These are phyloP conservation scores for Ryuthela nishihirai DNA, from an alignment of 2,888 invertebrate species.

Conservation along the genomic window DNA sequence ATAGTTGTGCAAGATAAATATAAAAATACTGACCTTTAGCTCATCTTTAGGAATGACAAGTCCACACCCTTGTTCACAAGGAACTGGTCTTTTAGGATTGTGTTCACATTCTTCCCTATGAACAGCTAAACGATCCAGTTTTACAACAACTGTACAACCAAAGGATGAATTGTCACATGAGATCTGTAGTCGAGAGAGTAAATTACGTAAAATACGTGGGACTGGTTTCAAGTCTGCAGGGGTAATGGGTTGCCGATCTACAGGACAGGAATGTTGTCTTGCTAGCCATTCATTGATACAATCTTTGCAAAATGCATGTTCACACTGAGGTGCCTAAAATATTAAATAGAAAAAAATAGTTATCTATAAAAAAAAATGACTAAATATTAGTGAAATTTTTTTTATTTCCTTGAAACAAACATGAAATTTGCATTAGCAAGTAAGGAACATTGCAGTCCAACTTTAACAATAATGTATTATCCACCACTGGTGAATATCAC, in stretches of 20 bases:
- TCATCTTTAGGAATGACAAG: conserved; percentile 93
- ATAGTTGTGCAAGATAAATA: not conserved
- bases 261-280: conserved; percentile 88
- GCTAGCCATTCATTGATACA: conserved; percentile 96
- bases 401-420: no score
- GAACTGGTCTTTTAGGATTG: conserved; percentile 89
- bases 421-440: no score
- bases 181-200: conserved; percentile 81
- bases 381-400: not conserved
- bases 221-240: conserved; percentile 76
- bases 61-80: conserved; percentile 91
- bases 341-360: conserved; percentile 1
- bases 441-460: no score
- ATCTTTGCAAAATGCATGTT: conserved; percentile 88
- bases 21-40: conserved; percentile 58
- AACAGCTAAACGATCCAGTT: conserved; percentile 74
- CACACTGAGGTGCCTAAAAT: conserved; percentile 82
- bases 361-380: not conserved
- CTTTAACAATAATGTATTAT: no score
- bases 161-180: conserved; percentile 85
- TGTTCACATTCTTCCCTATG: conserved; percentile 89
- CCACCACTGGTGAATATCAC: no score
- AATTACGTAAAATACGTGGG: conserved; percentile 86
- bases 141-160: conserved; percentile 79
- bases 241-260: conserved; percentile 85